Evolutionary conservation across 2,888 invertebrate species (phyloP).

Genomic region (Griposia aprilina): DNA sequence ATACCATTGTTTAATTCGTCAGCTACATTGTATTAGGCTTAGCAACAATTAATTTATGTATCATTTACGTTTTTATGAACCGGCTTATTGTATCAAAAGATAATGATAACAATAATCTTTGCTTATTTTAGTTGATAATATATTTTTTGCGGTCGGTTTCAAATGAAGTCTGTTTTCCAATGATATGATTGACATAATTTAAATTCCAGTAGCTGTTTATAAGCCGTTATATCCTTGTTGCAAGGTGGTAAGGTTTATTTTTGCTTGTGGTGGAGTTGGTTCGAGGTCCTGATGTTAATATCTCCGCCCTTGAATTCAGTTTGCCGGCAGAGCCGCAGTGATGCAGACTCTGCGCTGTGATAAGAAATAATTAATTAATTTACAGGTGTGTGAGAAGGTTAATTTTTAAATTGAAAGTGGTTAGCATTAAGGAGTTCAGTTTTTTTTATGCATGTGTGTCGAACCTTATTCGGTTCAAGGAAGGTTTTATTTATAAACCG

Average conservation of each 20-base stretch:
- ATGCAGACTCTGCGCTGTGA: slow-evolving; percentile 64
- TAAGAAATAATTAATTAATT: slow-evolving; percentile 17
- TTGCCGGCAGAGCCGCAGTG: slow-evolving; percentile 67
- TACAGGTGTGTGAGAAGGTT: slow-evolving; percentile 46
- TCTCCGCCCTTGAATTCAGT: slow-evolving; percentile 69
- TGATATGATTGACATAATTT: slow-evolving; percentile 31
- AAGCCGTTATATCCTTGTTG: neutral
- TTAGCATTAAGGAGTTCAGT: neutral
- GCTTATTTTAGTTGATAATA: slow-evolving; percentile 33
- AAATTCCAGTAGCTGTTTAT: slow-evolving; percentile 22
- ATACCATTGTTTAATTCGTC: neutral
- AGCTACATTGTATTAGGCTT: slow-evolving; percentile 26
- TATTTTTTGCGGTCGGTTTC: slow-evolving; percentile 1
- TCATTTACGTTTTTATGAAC: slow-evolving; percentile 1
- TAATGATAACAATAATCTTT: slow-evolving; percentile 23
- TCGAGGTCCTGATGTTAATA: slow-evolving; percentile 44
- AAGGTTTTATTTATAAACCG: slow-evolving; percentile 23
- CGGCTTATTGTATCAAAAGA: slow-evolving; percentile 30
- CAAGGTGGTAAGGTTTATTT: slow-evolving; percentile 47
- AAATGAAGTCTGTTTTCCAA: slow-evolving; percentile 1
- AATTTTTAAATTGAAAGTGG: slow-evolving; percentile 11
- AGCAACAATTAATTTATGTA: slow-evolving; percentile 34
- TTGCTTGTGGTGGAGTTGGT: slow-evolving; percentile 25
- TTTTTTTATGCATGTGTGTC: neutral
- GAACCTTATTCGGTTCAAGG: neutral